These are phyloP conservation scores for Bembecia ichneumoniformis DNA, from an alignment of 2,888 invertebrate genomes.

Conservation along the genomic window DNA sequence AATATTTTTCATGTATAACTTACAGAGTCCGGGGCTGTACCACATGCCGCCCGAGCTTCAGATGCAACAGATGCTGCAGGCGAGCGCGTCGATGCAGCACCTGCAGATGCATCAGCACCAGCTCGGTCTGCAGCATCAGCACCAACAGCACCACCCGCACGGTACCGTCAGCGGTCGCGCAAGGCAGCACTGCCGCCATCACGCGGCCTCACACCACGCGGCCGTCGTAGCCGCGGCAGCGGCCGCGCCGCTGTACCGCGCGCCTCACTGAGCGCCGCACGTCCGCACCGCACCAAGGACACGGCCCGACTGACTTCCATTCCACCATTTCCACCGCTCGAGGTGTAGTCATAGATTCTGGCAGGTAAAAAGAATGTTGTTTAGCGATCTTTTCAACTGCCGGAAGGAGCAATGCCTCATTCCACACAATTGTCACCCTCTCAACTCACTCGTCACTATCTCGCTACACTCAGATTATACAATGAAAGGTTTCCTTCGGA, in stretches of 20 bases:
- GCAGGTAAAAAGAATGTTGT: too few relatives aligned
- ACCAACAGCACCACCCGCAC: conserved; percentile 9
- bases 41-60: conserved; percentile 67
- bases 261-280: conserved; percentile 26
- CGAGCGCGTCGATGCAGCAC: conserved; percentile 57
- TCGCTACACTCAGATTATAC: too few relatives aligned
- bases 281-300: conserved; percentile 5
- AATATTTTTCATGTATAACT: too few relatives aligned
- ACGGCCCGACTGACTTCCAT: conserved; percentile 9
- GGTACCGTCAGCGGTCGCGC: conserved; percentile 4
- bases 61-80: conserved; percentile 53
- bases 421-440: too few relatives aligned
- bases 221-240: conserved; percentile 3
- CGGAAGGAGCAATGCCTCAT: too few relatives aligned
- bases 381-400: too few relatives aligned
- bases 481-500: too few relatives aligned
- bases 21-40: conserved; percentile 58
- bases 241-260: conserved; percentile 10
- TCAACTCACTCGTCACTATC: too few relatives aligned
- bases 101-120: conserved; percentile 46
- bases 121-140: conserved; percentile 17
- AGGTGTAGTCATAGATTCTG: too few relatives aligned
- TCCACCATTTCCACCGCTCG: too few relatives aligned
- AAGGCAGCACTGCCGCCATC: conserved; percentile 1
- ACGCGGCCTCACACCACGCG: conserved; percentile 1